Conservation (phyloP, 2,113 vertebrate species). For the Tupaia tana region DNA sequence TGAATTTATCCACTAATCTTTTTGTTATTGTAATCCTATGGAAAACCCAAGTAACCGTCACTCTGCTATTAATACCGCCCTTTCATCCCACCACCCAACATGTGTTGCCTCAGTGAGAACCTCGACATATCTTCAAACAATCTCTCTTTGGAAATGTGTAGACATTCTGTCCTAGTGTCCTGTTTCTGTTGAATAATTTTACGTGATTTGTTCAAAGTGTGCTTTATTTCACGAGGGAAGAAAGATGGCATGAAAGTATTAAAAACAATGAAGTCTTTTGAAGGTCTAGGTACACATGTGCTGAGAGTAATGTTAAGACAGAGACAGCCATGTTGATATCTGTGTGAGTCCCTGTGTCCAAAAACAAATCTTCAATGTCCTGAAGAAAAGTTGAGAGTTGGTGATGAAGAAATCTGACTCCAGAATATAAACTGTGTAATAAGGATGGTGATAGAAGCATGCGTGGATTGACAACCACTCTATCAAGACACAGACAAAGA, state of each 20-base stretch:
- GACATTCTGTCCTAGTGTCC: not conserved
- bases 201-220: not conserved
- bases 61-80: not conserved
- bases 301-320: not conserved
- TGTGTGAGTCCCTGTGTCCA: not conserved
- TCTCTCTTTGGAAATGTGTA: not conserved
- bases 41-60: not conserved
- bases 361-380: constrained; percentile 49
- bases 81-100: not conserved
- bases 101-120: not conserved
- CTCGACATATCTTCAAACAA: not conserved
- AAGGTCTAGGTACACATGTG: not conserved
- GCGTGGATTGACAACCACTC: not conserved
- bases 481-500: not conserved
- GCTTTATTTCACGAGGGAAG: constrained; percentile 40
- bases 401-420: constrained; percentile 3
- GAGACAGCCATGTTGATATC: not conserved
- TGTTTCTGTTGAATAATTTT: not conserved
- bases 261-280: constrained; percentile 14
- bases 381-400: not conserved
- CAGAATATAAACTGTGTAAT: constrained; percentile 3
- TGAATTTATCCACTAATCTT: too few relatives aligned
- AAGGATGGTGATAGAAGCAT: not conserved
- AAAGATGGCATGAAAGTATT: not conserved
- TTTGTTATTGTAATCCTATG: not conserved